phyloP scores from a whole-genome alignment of 2,888 invertebrate genomes.

The Lepidonotus clava region DNA sequence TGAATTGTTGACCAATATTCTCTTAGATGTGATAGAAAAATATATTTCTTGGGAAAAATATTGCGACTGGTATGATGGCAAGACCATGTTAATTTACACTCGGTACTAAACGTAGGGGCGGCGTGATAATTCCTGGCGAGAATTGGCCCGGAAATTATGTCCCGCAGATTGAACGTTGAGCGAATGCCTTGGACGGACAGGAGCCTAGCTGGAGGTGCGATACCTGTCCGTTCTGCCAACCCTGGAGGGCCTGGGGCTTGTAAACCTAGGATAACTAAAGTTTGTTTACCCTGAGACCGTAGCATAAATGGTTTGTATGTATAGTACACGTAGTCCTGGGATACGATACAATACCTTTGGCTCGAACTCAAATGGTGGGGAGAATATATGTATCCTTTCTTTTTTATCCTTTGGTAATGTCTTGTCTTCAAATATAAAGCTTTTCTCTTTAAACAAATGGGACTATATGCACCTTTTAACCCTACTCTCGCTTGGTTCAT shows the following conservation, averaged over 20 bases:
- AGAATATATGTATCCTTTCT: too few relatives aligned
- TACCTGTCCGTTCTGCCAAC: background rate
- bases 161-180: background rate
- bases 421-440: too few relatives aligned
- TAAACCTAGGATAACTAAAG: background rate
- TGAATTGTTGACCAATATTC: too few relatives aligned
- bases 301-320: background rate
- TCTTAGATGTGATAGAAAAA: too few relatives aligned
- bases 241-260: background rate
- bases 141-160: conserved; percentile 10
- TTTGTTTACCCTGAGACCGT: background rate
- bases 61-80: too few relatives aligned
- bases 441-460: too few relatives aligned
- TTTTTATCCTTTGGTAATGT: too few relatives aligned
- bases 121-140: background rate
- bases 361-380: too few relatives aligned
- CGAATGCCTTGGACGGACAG: background rate
- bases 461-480: too few relatives aligned
- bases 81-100: too few relatives aligned
- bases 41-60: too few relatives aligned
- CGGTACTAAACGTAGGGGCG: background rate
- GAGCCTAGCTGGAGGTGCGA: background rate
- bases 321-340: background rate
- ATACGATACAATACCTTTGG: background rate
- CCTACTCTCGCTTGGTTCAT: too few relatives aligned